Conservation (phyloP, 2,113 vertebrate species). For the Scomber scombrus region DNA sequence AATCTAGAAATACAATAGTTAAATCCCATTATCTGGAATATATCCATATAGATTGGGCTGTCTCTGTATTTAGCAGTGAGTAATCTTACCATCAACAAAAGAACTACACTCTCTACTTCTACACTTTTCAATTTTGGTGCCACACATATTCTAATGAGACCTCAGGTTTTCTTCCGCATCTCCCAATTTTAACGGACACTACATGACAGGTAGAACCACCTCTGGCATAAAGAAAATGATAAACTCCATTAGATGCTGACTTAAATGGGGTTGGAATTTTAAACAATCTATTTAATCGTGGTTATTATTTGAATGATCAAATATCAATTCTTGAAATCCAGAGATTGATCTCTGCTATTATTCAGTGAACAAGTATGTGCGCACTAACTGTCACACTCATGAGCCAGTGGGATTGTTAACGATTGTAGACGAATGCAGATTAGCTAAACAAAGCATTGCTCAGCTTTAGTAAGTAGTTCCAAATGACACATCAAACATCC, state of each 20-base stretch:
- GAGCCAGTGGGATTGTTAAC: too few relatives aligned
- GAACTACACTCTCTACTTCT: slow-evolving; percentile 18
- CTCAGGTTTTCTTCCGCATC: slow-evolving; percentile 9
- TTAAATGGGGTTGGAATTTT: not conserved
- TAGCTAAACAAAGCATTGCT: too few relatives aligned
- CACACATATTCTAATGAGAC: slow-evolving; percentile 24
- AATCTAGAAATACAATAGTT: slow-evolving; percentile 4
- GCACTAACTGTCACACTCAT: too few relatives aligned
- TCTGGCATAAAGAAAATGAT: slow-evolving; percentile 2
- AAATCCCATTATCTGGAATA: not conserved
- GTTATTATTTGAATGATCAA: too few relatives aligned
- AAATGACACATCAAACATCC: too few relatives aligned
- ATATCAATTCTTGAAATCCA: too few relatives aligned
- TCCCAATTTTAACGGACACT: not conserved
- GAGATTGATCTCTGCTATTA: too few relatives aligned
- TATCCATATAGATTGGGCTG: not conserved
- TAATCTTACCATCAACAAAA: not conserved
- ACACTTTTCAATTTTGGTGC: slow-evolving; percentile 10
- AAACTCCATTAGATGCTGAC: slow-evolving; percentile 20
- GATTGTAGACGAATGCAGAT: too few relatives aligned
- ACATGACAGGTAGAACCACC: not conserved
- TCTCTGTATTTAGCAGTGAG: slow-evolving; percentile 19
- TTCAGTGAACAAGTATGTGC: too few relatives aligned
- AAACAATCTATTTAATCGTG: too few relatives aligned
- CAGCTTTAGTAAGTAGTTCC: too few relatives aligned